A percentile compares a stretch with the other conserved stretches of the same genome.
These are phyloP conservation scores for Sturnus vulgaris DNA, from an alignment of 2,113 vertebrate genomes.

Conservation along the genomic window DNA sequence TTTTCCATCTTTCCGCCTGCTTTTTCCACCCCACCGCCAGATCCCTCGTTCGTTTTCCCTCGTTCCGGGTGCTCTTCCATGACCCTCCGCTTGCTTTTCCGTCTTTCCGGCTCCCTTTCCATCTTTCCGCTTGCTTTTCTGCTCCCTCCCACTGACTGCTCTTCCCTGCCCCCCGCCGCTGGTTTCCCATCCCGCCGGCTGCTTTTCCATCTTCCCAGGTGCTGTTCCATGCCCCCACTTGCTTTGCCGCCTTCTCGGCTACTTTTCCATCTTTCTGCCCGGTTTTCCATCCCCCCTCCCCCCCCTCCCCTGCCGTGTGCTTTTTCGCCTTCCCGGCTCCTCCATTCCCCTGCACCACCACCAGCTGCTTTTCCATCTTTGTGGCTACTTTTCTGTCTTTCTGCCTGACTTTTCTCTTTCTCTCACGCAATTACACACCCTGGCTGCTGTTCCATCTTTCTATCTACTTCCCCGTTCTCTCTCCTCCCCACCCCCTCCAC, in stretches of 20 bases:
- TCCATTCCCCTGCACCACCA: neutral
- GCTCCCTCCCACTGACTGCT: neutral
- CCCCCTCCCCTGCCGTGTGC: neutral
- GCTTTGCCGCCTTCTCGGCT: neutral
- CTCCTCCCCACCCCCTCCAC: neutral
- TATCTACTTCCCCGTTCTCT: neutral
- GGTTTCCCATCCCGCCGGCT: neutral
- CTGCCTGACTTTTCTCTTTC: neutral
- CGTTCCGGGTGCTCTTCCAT: neutral
- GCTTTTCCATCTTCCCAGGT: neutral
- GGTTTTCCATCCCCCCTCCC: neutral
- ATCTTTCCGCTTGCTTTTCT: neutral
- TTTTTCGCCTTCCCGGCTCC: neutral
- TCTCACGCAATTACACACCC: neutral
- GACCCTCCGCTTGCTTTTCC: neutral
- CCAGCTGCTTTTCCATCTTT: neutral
- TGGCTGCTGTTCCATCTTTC: neutral
- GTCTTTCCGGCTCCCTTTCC: neutral
- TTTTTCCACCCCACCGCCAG: neutral
- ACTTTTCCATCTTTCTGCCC: neutral
- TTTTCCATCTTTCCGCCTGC: neutral
- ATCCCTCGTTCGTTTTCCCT: neutral
- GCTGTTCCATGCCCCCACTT: neutral
- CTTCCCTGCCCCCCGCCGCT: neutral
- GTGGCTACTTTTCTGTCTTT: neutral